A percentile compares a stretch with the other conserved stretches of the same genome.
Conservation (phyloP, 2,888 invertebrate species). For the Torymus aiolomorphi region DNA sequence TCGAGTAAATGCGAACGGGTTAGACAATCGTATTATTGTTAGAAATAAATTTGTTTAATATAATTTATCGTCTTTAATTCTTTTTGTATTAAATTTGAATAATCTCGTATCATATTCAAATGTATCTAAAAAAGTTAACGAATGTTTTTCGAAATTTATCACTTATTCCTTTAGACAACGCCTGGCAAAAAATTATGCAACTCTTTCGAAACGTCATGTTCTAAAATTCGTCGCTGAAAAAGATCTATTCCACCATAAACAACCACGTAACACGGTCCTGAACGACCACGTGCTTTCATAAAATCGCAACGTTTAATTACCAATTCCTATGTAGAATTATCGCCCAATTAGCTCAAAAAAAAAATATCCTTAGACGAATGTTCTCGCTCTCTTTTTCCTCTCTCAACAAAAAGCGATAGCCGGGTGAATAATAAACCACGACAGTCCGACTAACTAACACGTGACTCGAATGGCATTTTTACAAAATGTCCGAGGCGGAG, state of each 20-base stretch:
- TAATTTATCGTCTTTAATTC: too few relatives aligned
- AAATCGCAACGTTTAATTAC: conserved; percentile 18
- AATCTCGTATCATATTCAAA: too few relatives aligned
- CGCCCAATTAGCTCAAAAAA: conserved; percentile 27
- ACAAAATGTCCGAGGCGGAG: conserved; percentile 49
- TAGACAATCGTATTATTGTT: background rate
- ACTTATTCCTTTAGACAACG: too few relatives aligned
- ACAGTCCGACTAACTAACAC: conserved; percentile 13
- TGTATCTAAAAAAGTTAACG: too few relatives aligned
- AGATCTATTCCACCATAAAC: background rate
- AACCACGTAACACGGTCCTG: too few relatives aligned
- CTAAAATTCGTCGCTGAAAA: too few relatives aligned
- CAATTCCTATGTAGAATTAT: conserved; percentile 30
- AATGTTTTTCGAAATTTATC: too few relatives aligned
- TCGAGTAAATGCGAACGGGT: background rate
- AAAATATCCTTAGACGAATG: conserved; percentile 19
- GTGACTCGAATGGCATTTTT: conserved; percentile 55
- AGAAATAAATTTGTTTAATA: too few relatives aligned
- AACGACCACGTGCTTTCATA: background rate
- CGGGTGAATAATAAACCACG: background rate
- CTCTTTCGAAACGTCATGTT: too few relatives aligned
- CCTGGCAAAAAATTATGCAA: too few relatives aligned
- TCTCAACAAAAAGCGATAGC: background rate
- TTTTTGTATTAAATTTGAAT: too few relatives aligned
- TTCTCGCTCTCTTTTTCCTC: background rate